Evolutionary conservation across 2,113 vertebrate genomes (phyloP).

Genomic region (Helogale parvula): DNA sequence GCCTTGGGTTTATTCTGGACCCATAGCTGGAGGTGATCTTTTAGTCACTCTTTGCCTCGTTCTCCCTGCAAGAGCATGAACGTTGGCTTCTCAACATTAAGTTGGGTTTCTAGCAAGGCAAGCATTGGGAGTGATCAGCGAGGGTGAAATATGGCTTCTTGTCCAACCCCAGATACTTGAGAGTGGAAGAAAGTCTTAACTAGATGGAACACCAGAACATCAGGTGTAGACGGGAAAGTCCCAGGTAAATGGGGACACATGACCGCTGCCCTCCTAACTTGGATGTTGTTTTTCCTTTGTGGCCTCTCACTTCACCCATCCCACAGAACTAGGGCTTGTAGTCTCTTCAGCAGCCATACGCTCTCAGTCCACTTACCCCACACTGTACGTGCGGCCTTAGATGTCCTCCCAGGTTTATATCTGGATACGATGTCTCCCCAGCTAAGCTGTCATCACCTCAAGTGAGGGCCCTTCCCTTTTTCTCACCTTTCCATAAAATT

Average conservation of each 20-base stretch:
- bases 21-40: background rate
- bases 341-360: fast-evolving
- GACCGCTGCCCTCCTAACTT: background rate
- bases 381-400: background rate
- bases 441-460: background rate
- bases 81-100: background rate
- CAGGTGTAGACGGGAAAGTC: background rate
- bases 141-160: background rate
- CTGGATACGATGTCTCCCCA: background rate
- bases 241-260: background rate
- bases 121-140: background rate
- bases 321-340: background rate
- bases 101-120: background rate
- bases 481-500: background rate
- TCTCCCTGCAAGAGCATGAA: background rate
- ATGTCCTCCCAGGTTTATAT: background rate
- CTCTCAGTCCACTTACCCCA: too few relatives aligned
- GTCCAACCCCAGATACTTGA: background rate
- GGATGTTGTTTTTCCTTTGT: background rate
- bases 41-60: background rate
- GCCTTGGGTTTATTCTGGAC: background rate
- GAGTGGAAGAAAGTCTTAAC: background rate
- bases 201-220: background rate
- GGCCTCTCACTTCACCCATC: background rate
- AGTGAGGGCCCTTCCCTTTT: background rate